A percentile compares a stretch with the other conserved stretches of the same genome.
These are phyloP conservation scores for Cryptomyrus ogoouensis DNA, from an alignment of 2,113 vertebrate species.

Conservation along the genomic window DNA sequence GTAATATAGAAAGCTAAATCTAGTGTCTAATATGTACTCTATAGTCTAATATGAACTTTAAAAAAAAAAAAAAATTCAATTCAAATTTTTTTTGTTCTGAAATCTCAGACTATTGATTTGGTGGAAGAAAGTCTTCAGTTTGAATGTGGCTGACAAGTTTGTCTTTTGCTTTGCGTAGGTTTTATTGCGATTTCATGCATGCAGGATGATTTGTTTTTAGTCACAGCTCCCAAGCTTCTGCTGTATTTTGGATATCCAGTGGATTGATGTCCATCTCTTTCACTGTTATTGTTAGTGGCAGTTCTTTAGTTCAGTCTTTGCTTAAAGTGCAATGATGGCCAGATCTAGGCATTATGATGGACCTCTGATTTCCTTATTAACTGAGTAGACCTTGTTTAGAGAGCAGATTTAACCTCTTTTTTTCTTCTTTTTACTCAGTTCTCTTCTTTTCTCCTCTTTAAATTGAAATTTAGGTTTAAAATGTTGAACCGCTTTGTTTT, in stretches of 20 bases:
- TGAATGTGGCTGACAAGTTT: not conserved
- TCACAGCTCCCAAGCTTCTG: not conserved
- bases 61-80: not conserved
- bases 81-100: not conserved
- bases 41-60: no score
- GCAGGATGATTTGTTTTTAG: not conserved
- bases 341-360: not conserved
- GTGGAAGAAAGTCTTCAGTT: not conserved
- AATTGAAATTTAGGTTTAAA: not conserved
- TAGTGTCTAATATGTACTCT: not conserved
- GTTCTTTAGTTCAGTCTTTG: not conserved
- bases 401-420: not conserved
- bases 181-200: not conserved
- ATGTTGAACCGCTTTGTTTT: not conserved
- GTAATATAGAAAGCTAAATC: not conserved
- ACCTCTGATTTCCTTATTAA: not conserved
- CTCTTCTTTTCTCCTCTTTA: not conserved
- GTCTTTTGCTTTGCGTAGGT: not conserved
- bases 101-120: not conserved
- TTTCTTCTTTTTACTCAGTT: not conserved
- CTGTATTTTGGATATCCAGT: not conserved
- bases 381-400: not conserved
- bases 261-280: not conserved
- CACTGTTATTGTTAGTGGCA: not conserved
- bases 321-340: not conserved